Evolutionary conservation across 1,140 invertebrate species (phyloP), one percentile per base, ranked within the genome.

Genomic region (Bombus pascuorum): DNA sequence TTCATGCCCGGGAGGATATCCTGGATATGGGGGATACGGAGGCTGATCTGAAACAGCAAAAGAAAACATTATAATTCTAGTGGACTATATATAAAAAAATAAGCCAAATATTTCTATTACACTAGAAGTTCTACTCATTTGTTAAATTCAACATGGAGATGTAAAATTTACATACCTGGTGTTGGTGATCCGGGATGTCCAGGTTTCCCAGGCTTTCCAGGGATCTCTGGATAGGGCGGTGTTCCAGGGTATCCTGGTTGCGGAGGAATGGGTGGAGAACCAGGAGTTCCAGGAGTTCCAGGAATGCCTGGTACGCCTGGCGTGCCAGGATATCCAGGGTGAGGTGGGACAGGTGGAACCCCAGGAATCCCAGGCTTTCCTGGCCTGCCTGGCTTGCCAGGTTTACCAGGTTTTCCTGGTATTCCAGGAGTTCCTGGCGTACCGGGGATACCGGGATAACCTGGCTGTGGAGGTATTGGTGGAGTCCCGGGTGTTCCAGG

Each of bases 231-330:
- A 15, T 92, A 90, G 44, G 87, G 90, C 74, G 93, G 92, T 90
- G 95, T 94, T 73, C 95, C 95, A 22, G 95, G 96, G 88, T 95
- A 87, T 37, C 59, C 83, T 57, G 88, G 81, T 32, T 75, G 65
- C 1, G n/a, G 72, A n/a, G 84, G 73, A 44, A 28, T 42, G 8
- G 15, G 18, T 4, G 68, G 34, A 10, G 22, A 32, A 70, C 73
- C 53, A 1, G 74, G 57, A 13, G 75, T 44, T 42, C 81, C 83
- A 18, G 96, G 74, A 94, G 94, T 95, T 86, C 95, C 96, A 87
- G 96, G 95, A 91, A 8, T 42, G 1, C 82, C 74, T 6, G 82
- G 82, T 15, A 1, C 22, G 6, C 66, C 57, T 22, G 73, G 62
- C 0, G 22, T 70, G 9, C 81, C 70, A 13, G 76, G 83, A 12